Percentiles rank a stretch among this genome's conserved stretches.
Conservation (phyloP, 2,888 invertebrate species). For the Pandemis cinnamomeana region DNA sequence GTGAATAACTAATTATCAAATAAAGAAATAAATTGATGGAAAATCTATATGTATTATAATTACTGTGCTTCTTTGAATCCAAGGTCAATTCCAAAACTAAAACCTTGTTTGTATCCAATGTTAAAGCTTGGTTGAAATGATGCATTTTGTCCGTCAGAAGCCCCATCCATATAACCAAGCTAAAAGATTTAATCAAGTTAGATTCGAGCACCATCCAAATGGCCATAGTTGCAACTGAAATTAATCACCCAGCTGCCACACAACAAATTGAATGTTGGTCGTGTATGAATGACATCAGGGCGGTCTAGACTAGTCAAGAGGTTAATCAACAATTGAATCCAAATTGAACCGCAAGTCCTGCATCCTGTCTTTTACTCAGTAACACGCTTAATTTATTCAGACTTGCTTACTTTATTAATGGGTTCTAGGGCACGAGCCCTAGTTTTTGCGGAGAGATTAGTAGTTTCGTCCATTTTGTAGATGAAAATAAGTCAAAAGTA, state of each 20-base stretch:
- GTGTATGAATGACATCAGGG: too few relatives aligned
- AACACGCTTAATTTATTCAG: too few relatives aligned
- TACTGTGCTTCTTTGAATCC: slow-evolving; percentile 66
- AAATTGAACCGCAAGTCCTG: too few relatives aligned
- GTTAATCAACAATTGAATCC: too few relatives aligned
- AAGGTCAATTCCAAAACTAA: slow-evolving; percentile 84
- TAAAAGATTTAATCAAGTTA: slow-evolving; percentile 51
- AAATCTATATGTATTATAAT: background rate
- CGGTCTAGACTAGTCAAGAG: too few relatives aligned
- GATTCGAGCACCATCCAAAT: background rate
- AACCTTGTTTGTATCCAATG: slow-evolving; percentile 87
- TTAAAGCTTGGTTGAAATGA: slow-evolving; percentile 89
- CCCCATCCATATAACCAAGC: slow-evolving; percentile 89
- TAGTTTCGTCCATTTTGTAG: slow-evolving; percentile 53
- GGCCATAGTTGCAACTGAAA: background rate
- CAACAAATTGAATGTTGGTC: too few relatives aligned
- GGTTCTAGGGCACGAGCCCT: slow-evolving; percentile 61
- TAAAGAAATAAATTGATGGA: background rate
- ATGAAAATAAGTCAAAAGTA: background rate
- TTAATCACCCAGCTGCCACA: too few relatives aligned
- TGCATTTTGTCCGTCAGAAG: slow-evolving; percentile 85
- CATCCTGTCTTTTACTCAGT: too few relatives aligned
- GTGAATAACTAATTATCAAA: background rate
- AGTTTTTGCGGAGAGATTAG: slow-evolving; percentile 59
- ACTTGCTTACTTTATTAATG: slow-evolving; percentile 59